phyloP scores from a whole-genome alignment of 2,797 vertebrate genomes.

The Rachycentron canadum region DNA sequence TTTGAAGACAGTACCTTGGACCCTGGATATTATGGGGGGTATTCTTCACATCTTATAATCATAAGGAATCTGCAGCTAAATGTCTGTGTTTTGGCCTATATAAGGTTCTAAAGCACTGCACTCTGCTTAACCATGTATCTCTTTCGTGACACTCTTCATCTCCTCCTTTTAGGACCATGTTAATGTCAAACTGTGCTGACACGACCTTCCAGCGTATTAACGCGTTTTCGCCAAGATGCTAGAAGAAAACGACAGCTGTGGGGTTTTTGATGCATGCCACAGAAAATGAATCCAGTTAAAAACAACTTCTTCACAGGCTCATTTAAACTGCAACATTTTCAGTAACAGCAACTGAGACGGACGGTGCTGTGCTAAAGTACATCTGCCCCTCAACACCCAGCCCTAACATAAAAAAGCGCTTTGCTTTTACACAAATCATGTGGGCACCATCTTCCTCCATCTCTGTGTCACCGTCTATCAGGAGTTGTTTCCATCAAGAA shows the following conservation, averaged over 20 bases:
- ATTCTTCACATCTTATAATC: background rate
- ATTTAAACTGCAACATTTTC: background rate
- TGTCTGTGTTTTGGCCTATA: background rate
- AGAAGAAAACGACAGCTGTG: too few species aligned
- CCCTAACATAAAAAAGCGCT: background rate
- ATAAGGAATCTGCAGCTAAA: background rate
- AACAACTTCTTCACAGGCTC: too few species aligned
- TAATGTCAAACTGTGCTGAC: background rate
- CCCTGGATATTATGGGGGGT: background rate
- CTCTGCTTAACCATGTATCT: background rate
- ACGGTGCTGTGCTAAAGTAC: too few species aligned
- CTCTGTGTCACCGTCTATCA: too few species aligned
- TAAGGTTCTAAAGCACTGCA: background rate
- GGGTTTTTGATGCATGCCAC: too few species aligned
- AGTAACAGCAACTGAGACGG: background rate
- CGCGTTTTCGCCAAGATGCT: too few species aligned
- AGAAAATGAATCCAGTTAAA: too few species aligned
- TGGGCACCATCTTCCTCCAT: too few species aligned
- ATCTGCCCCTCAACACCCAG: background rate
- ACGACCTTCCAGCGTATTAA: background rate
- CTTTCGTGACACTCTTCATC: background rate
- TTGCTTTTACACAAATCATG: too few species aligned
- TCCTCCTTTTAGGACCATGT: background rate
- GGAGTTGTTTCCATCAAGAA: too few species aligned
- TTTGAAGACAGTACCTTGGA: background rate